Conservation (phyloP, 2,113 vertebrate genomes). For the Aegithalos caudatus region DNA sequence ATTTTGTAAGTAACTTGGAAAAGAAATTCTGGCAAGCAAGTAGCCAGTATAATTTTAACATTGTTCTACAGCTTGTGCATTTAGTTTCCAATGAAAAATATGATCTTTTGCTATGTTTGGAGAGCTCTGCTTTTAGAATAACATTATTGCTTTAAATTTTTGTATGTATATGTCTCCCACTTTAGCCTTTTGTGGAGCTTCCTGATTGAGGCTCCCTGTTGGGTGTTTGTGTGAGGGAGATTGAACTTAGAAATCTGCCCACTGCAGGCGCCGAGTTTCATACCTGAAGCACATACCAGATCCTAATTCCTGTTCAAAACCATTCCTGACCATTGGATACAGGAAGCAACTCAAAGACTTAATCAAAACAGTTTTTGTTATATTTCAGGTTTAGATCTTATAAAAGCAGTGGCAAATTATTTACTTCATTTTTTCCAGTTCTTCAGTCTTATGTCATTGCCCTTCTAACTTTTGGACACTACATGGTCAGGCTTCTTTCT, state of each 20-base stretch:
- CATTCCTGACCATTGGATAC: neutral
- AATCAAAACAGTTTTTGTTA: neutral
- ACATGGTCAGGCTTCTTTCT: accelerated
- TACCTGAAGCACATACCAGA: neutral
- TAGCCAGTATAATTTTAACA: conserved; percentile 9
- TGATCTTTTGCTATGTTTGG: conserved; percentile 29
- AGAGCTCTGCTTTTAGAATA: conserved; percentile 35
- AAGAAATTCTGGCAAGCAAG: neutral
- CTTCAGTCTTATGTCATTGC: neutral
- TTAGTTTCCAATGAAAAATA: conserved; percentile 17
- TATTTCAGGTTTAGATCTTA: neutral
- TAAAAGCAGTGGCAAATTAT: neutral
- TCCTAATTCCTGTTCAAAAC: neutral
- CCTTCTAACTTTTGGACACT: neutral
- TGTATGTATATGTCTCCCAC: neutral
- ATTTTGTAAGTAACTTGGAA: conserved; percentile 10
- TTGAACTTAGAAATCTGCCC: neutral
- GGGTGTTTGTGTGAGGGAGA: neutral
- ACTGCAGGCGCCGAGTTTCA: neutral
- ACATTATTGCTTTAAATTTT: conserved; percentile 29
- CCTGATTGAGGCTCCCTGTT: neutral
- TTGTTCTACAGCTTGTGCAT: neutral
- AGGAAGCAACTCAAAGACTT: neutral
- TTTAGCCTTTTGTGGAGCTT: neutral
- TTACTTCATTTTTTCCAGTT: neutral